These are phyloP conservation scores for Bombylius major DNA, from an alignment of 2,888 invertebrate species.

Conservation along the genomic window DNA sequence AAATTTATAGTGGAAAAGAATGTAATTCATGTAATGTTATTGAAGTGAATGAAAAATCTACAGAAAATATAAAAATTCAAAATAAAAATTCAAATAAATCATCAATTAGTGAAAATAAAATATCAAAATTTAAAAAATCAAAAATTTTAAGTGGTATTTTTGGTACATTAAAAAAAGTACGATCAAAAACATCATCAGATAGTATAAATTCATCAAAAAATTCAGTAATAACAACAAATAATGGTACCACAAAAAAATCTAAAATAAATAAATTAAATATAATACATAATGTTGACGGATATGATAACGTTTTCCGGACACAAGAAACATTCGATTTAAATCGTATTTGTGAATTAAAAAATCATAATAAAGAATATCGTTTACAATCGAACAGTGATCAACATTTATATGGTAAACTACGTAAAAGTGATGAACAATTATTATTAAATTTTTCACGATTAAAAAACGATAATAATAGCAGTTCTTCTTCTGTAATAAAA, in stretches of 20 bases:
- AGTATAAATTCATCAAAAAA: neutral
- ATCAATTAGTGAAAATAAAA: neutral
- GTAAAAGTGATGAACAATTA: slow-evolving; percentile 17
- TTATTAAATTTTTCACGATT: slow-evolving; percentile 6
- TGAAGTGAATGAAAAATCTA: slow-evolving; percentile 3
- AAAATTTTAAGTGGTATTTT: slow-evolving; percentile 3
- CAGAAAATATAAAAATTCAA: neutral
- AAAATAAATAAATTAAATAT: slow-evolving; percentile 23
- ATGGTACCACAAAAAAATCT: neutral
- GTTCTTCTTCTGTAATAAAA: neutral
- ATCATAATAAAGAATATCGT: slow-evolving; percentile 1
- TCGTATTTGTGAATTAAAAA: slow-evolving; percentile 30
- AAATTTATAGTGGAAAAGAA: slow-evolving; percentile 25
- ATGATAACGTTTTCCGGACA: slow-evolving; percentile 29
- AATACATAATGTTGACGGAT: slow-evolving; percentile 32
- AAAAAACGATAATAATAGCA: neutral
- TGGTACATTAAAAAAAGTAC: slow-evolving; percentile 7
- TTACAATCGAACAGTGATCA: slow-evolving; percentile 13
- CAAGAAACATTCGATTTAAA: slow-evolving; percentile 32
- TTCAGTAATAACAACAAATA: neutral
- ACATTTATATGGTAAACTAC: slow-evolving; percentile 30
- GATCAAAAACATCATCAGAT: neutral
- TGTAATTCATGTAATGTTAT: slow-evolving; percentile 18
- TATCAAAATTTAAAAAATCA: neutral
- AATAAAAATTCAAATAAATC: neutral